A percentile compares a stretch with the other conserved stretches of the same genome.
Evolutionary conservation across 2,888 invertebrate species (phyloP).

Genomic region (Agonopterix heracliana): DNA sequence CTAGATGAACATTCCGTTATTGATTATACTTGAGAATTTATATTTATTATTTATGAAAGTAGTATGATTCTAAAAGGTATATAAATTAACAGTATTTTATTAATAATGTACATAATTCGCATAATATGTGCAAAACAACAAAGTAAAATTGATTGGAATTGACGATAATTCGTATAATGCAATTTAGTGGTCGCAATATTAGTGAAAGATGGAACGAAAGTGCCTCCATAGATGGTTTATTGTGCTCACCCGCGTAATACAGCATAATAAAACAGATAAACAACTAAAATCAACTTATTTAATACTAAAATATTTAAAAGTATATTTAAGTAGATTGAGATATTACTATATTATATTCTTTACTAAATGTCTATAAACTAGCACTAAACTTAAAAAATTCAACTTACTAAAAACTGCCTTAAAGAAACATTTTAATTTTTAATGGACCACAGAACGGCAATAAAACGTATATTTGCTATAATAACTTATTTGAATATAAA

Average conservation of each 20-base stretch:
- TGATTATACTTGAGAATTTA: conserved; percentile 7
- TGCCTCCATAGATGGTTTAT: conserved; percentile 30
- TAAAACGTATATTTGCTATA: not conserved
- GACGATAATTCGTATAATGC: not conserved
- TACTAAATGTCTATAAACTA: not conserved
- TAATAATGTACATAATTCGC: conserved; percentile 1
- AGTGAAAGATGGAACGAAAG: conserved; percentile 17
- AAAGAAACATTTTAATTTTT: conserved; percentile 3
- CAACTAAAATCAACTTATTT: conserved; percentile 27
- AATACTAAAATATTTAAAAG: conserved; percentile 26
- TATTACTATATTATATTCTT: conserved; percentile 5
- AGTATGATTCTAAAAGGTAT: conserved; percentile 8
- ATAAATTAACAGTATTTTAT: conserved; percentile 13
- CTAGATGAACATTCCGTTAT: conserved; percentile 49
- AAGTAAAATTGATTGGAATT: not conserved
- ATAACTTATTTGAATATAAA: not conserved
- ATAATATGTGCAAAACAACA: not conserved
- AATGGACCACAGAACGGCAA: conserved; percentile 2
- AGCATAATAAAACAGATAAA: conserved; percentile 23
- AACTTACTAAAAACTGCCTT: conserved; percentile 5
- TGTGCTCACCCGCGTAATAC: conserved; percentile 29
- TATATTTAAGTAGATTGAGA: conserved; percentile 17
- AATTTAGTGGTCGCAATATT: not conserved
- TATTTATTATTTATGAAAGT: conserved; percentile 4
- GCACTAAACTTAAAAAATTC: not conserved